phyloP scores from a whole-genome alignment of 2,797 vertebrate species.

The Todus mexicanus region DNA sequence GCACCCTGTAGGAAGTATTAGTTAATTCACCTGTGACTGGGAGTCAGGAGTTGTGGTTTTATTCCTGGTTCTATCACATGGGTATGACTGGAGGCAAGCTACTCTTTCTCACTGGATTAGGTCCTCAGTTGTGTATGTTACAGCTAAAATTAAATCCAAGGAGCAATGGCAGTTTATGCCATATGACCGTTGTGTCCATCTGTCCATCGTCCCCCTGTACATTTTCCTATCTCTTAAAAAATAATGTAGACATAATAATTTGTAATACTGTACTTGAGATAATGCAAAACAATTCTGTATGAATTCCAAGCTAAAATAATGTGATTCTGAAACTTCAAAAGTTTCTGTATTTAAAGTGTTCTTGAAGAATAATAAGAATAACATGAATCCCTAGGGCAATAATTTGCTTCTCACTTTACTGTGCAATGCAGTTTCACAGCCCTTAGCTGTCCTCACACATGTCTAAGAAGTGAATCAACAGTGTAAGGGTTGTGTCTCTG shows the following conservation, averaged over 20 bases:
- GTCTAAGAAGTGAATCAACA: not conserved
- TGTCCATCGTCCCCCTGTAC: not conserved
- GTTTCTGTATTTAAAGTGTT: not conserved
- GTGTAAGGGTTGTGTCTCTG: not conserved
- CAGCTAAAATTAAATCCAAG: not conserved
- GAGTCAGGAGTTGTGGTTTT: conserved; percentile 20
- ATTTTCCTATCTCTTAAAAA: not conserved
- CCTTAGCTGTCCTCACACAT: not conserved
- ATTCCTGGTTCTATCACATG: not conserved
- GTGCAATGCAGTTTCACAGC: not conserved
- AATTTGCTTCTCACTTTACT: not conserved
- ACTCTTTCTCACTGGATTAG: not conserved
- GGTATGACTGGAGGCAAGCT: not conserved
- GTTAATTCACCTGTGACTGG: not conserved
- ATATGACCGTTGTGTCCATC: too few species aligned
- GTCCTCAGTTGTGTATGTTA: not conserved
- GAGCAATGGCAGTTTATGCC: not conserved
- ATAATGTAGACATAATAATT: not conserved
- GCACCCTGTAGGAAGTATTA: not conserved
- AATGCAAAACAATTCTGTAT: not conserved
- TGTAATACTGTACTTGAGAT: not conserved
- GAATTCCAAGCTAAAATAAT: not conserved
- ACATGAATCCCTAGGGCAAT: not conserved
- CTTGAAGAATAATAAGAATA: not conserved
- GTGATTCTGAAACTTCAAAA: not conserved